Base-by-base conservation (phyloP, 2,797 vertebrate species). In the Hippopotamyrus pictus region DNA sequence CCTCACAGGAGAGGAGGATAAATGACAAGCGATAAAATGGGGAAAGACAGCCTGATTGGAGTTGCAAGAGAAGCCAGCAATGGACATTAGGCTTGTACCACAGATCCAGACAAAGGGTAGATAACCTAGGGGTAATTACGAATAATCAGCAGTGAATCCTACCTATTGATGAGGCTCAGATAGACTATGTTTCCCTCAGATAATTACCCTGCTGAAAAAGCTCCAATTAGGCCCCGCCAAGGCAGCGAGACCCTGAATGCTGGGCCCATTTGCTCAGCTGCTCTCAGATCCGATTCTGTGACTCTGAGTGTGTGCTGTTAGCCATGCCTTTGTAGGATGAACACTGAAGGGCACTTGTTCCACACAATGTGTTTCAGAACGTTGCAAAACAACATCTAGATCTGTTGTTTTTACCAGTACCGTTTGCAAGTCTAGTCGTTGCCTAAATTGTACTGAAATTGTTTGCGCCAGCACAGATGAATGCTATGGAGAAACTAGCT, bases 361-460 rank as follows among this genome's bases (percentile, higher is more conserved):
- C 33, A 46, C 46, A 89, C 85, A 87, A 87, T 86, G 83, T n/a
- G 48, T 29, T 86, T 76, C 62, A 79, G 69, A 29, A 57, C 19
- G 54, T 19, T 5, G 59, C 84, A 82, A 89, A 88, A 88, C 59
- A 88, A 65, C 51, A 73, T 84, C 82, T 59, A 89, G 54, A 25
- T 37, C 82, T 59, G 54, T 50, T 92, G 93, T 93, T 93, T 95
- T 95, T 92, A 94, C 93, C 91, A 93, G 93, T 92, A 90, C 92
- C 86, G 90, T 92, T 93, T 91, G 65, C 69, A 86, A 59, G 92
- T 93, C 91, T 92, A 90, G 93, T 95, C 37, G 51, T 93, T 93
- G 91, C 92, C 93, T 94, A 94, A 93, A 95, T 94, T 94, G 92
- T 88, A 92, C 91, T 90, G 92, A 88, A 90, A 90, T 92, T 92